A percentile compares a stretch with the other conserved stretches of the same genome.
These are phyloP conservation scores for Stercorarius parasiticus DNA, from an alignment of 2,113 vertebrate genomes.

Conservation along the genomic window DNA sequence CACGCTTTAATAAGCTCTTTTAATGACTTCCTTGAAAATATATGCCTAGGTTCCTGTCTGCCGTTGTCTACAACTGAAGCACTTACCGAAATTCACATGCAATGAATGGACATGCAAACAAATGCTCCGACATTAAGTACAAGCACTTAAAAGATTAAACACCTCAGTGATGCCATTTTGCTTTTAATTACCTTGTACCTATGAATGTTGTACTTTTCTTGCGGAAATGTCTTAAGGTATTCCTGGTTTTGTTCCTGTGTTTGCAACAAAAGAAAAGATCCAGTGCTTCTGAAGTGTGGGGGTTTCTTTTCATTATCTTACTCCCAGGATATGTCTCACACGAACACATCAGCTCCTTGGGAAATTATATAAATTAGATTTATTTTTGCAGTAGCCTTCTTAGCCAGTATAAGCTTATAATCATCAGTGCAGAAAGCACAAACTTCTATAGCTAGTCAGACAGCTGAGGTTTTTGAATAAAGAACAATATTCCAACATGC, in stretches of 20 bases:
- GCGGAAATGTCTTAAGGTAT: not conserved
- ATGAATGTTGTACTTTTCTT: not conserved
- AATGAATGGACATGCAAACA: not conserved
- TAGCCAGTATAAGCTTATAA: not conserved
- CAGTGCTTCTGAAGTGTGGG: not conserved
- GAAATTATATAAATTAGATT: not conserved
- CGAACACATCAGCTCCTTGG: not conserved
- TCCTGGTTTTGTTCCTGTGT: not conserved
- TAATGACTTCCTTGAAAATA: not conserved
- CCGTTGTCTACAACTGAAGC: not conserved
- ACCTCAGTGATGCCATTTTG: not conserved
- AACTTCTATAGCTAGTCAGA: not conserved
- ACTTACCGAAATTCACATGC: not conserved
- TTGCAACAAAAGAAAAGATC: not conserved
- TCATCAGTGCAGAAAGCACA: not conserved
- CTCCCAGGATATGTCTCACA: not conserved
- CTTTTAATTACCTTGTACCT: not conserved
- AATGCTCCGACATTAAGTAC: not conserved
- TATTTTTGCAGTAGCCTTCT: not conserved
- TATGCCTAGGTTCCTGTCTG: not conserved
- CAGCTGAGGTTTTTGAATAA: constrained; percentile 1
- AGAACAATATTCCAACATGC: not conserved
- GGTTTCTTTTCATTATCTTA: not conserved
- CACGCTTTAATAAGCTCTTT: not conserved
- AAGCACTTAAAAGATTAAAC: not conserved